A percentile compares a stretch with the other conserved stretches of the same genome.
Conservation (phyloP, 2,113 vertebrate genomes). For the Thermophis baileyi region DNA sequence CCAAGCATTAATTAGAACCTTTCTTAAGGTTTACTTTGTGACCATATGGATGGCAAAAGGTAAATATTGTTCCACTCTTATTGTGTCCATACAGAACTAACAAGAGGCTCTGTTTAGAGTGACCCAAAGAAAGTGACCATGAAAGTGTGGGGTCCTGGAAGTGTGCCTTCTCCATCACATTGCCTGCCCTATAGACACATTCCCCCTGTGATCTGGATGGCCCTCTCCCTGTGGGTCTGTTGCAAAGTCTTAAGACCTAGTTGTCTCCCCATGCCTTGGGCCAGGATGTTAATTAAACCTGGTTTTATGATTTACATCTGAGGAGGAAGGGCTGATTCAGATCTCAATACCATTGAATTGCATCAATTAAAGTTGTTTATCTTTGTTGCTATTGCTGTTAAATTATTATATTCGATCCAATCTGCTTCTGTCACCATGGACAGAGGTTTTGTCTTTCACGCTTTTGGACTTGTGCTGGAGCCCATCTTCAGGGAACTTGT, state of each 20-base stretch:
- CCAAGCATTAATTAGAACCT: background rate
- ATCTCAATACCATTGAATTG: background rate
- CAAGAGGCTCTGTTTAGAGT: background rate
- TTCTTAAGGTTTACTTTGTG: background rate
- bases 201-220: background rate
- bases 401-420: background rate
- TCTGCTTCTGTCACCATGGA: no score
- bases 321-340: background rate
- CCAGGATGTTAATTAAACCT: background rate
- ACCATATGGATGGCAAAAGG: background rate
- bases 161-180: background rate
- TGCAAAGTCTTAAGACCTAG: background rate
- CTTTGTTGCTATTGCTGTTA: background rate
- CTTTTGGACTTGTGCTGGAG: no score
- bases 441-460: no score
- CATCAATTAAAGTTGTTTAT: background rate
- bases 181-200: background rate
- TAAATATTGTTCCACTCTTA: background rate
- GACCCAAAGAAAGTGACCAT: background rate
- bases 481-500: no score
- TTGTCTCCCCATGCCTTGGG: background rate
- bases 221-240: background rate
- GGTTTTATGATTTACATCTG: background rate
- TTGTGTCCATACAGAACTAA: background rate
- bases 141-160: background rate